Evolutionary conservation across 1,140 invertebrate genomes (phyloP).

Genomic region (Drosophila lacteicornis): DNA sequence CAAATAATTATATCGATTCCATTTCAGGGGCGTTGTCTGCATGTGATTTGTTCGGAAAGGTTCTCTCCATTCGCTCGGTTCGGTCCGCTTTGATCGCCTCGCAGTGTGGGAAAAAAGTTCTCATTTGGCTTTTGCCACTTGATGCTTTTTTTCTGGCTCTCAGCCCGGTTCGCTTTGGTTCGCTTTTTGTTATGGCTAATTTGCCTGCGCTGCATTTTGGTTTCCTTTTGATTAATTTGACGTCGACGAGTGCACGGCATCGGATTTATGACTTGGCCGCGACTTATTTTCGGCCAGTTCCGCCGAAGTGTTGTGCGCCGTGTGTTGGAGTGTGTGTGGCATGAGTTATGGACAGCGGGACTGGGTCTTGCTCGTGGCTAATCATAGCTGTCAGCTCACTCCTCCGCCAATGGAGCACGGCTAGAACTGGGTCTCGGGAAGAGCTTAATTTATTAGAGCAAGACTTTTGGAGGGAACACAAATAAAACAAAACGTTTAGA

Average conservation of each 20-base stretch:
- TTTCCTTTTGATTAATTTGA: constrained; percentile 77
- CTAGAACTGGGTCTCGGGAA: constrained; percentile 10
- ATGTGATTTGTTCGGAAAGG: constrained; percentile 65
- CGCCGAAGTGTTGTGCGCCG: constrained; percentile 25
- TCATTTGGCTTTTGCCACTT: constrained; percentile 72
- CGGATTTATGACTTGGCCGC: constrained; percentile 62
- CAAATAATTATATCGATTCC: constrained; percentile 83
- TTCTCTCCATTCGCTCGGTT: constrained; percentile 34
- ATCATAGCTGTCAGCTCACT: constrained; percentile 40
- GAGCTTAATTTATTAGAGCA: constrained; percentile 20
- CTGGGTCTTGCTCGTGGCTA: constrained; percentile 33
- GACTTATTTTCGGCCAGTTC: constrained; percentile 36
- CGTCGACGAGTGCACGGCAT: constrained; percentile 76
- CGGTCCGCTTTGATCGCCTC: constrained; percentile 67
- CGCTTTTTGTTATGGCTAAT: constrained; percentile 54
- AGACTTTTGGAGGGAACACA: background rate
- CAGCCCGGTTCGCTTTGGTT: constrained; percentile 12
- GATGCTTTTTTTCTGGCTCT: constrained; percentile 41
- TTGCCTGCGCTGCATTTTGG: constrained; percentile 75
- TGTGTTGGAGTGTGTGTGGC: constrained; percentile 38
- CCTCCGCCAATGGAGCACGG: constrained; percentile 5
- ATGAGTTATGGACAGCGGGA: constrained; percentile 51
- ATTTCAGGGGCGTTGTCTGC: constrained; percentile 75
- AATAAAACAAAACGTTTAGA: background rate
- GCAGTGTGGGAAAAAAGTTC: constrained; percentile 75